A percentile compares a stretch with the other conserved stretches of the same genome.
phyloP scores from a whole-genome alignment of 2,113 vertebrate genomes.

The Ibidorhyncha struthersii region DNA sequence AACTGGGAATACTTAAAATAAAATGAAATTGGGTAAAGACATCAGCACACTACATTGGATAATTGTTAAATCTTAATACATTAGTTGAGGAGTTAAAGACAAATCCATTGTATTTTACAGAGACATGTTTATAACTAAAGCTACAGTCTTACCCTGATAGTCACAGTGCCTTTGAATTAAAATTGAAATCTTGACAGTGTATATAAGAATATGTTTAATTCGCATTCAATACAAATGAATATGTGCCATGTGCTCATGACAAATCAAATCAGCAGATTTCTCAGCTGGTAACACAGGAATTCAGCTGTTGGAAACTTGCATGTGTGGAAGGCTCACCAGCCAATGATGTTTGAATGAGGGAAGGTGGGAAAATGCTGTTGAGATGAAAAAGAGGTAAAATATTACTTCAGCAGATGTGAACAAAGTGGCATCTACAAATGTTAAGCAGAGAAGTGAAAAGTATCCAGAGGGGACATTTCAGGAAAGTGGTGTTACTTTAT shows the following conservation, averaged over 20 bases:
- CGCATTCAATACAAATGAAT: neutral
- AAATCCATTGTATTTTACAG: neutral
- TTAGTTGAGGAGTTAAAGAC: neutral
- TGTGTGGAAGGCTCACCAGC: neutral
- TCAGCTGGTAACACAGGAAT: neutral
- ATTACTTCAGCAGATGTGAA: neutral
- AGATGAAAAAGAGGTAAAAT: conserved; percentile 10
- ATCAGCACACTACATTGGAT: neutral
- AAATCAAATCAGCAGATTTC: conserved; percentile 26
- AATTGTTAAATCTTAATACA: neutral
- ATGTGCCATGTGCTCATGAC: neutral
- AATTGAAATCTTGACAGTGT: neutral
- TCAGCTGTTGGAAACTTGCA: neutral
- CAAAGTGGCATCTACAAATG: neutral
- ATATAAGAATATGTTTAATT: neutral
- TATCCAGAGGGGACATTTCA: neutral
- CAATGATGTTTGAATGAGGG: neutral
- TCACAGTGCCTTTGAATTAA: neutral
- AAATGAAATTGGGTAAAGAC: neutral
- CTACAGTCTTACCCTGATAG: neutral
- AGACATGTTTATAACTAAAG: neutral
- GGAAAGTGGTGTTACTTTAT: neutral
- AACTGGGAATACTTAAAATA: neutral
- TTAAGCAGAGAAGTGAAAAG: neutral
- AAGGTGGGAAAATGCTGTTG: neutral